A percentile compares a stretch with the other conserved stretches of the same genome.
Conservation (phyloP, 2,888 invertebrate genomes). For the Cotesia congregata region DNA sequence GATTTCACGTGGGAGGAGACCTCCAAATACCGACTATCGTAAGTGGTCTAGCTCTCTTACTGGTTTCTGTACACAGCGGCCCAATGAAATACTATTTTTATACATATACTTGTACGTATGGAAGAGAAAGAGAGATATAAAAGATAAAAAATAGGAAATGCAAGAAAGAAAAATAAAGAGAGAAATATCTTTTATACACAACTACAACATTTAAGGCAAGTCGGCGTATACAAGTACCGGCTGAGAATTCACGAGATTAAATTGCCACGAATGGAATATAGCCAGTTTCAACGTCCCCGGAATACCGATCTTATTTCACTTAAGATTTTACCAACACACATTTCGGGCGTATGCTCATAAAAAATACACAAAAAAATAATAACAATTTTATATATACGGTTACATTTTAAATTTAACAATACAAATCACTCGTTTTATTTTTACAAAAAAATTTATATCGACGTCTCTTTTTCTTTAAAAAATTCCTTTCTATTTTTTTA, state of each 20-base stretch:
- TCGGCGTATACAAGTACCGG: constrained; percentile 26
- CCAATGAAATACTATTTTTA: neutral
- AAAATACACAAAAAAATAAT: constrained; percentile 44
- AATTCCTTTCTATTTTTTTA: too few species aligned
- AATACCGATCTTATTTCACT: constrained; percentile 64
- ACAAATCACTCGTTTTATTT: neutral
- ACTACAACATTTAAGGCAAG: neutral
- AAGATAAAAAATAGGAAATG: constrained; percentile 24
- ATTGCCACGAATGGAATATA: constrained; percentile 64
- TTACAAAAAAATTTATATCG: neutral
- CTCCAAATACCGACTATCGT: constrained; percentile 22
- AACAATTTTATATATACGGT: neutral
- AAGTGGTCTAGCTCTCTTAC: constrained; percentile 34
- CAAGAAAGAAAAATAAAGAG: constrained; percentile 13
- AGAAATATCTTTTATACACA: constrained; percentile 5
- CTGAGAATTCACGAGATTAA: constrained; percentile 57
- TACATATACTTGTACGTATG: constrained; percentile 25
- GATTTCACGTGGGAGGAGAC: constrained; percentile 49
- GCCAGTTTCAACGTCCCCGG: constrained; percentile 53
- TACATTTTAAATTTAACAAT: neutral
- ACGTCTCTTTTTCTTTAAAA: too few species aligned
- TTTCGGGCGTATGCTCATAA: constrained; percentile 52
- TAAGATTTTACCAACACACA: constrained; percentile 40
- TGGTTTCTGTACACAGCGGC: constrained; percentile 8
- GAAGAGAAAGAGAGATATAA: constrained; percentile 26